Conservation (phyloP, 2,113 vertebrate genomes). For the Procavia capensis region DNA sequence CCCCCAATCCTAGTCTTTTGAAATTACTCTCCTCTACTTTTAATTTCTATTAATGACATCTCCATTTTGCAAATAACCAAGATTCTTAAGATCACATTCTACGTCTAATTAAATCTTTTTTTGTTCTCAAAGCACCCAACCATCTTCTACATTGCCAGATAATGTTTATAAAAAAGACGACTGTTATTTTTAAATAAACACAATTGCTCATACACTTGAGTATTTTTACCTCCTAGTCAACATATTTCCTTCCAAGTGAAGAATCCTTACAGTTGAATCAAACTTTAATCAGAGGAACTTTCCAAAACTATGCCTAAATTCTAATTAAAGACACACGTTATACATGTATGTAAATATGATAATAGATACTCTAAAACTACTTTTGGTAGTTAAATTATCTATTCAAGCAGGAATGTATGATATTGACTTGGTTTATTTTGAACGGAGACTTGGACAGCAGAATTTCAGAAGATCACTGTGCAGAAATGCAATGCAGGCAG, state of each 20-base stretch:
- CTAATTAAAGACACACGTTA: background rate
- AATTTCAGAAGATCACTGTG: background rate
- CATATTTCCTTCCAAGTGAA: slow-evolving; percentile 12
- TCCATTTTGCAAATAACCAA: background rate
- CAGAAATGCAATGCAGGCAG: background rate
- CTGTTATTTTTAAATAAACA: background rate
- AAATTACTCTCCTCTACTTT: background rate
- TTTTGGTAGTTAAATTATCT: slow-evolving; percentile 14
- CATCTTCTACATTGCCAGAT: background rate
- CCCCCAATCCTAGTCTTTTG: background rate
- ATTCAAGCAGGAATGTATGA: background rate
- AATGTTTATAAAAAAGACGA: slow-evolving; percentile 19
- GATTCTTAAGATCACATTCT: slow-evolving; percentile 28
- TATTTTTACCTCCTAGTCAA: background rate
- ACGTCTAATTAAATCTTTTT: background rate
- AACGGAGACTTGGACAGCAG: slow-evolving; percentile 25
- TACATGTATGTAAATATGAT: slow-evolving; percentile 24
- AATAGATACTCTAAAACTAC: slow-evolving; percentile 42
- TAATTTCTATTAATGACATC: slow-evolving; percentile 6
- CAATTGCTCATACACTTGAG: background rate
- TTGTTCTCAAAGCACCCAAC: background rate
- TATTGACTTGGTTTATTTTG: background rate
- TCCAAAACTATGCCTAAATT: background rate
- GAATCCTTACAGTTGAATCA: background rate
- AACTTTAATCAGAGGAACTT: slow-evolving; percentile 22